Evolutionary conservation across 2,888 invertebrate species (phyloP).

Genomic region (Himalopsyche tibetana): DNA sequence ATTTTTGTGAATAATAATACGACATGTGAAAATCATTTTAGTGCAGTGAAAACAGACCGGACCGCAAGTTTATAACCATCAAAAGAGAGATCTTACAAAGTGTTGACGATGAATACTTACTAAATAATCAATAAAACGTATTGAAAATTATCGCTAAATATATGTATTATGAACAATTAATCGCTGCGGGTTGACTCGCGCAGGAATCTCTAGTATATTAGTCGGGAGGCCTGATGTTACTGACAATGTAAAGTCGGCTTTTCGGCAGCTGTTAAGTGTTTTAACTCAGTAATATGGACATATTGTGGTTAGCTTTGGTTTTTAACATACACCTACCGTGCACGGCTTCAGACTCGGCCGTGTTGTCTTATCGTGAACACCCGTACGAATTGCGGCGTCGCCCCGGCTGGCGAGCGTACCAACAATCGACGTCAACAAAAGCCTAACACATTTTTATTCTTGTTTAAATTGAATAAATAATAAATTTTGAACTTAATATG

Average conservation of each 20-base stretch:
- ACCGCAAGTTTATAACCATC: neutral
- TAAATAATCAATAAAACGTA: constrained; percentile 8
- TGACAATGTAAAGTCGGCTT: neutral
- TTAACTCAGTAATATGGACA: constrained; percentile 7
- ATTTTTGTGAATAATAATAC: constrained; percentile 41
- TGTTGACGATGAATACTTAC: neutral
- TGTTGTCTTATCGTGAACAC: neutral
- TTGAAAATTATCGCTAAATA: constrained; percentile 17
- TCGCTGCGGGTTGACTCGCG: neutral
- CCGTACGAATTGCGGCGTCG: neutral
- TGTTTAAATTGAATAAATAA: neutral
- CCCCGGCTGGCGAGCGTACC: neutral
- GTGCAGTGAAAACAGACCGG: constrained; percentile 26
- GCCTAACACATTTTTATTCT: neutral
- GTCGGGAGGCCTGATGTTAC: neutral
- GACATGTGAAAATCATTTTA: constrained; percentile 18
- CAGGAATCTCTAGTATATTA: constrained; percentile 20
- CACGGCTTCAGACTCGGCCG: neutral
- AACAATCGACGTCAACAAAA: neutral
- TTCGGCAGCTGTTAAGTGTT: neutral
- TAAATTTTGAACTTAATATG: neutral
- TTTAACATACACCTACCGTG: neutral
- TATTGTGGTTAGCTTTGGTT: constrained; percentile 7
- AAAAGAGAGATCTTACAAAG: neutral
- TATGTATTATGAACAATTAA: constrained; percentile 14